These are phyloP conservation scores for Trogon surrucura DNA, from an alignment of 2,113 vertebrate species.

Conservation along the genomic window DNA sequence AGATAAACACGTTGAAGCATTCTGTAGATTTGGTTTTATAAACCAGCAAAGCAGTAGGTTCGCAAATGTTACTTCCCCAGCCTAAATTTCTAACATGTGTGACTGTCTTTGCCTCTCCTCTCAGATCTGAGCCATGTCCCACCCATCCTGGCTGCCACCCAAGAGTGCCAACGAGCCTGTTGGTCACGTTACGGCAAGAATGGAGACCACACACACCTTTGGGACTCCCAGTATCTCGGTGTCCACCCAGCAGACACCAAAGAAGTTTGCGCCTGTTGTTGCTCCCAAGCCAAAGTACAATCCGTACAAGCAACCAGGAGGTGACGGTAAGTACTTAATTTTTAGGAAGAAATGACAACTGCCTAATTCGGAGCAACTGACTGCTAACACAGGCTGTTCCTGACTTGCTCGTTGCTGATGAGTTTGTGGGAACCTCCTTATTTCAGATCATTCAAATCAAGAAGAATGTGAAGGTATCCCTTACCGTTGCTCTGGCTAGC, in stretches of 20 bases:
- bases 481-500: not conserved
- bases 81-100: rapidly evolving
- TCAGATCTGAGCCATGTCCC: constrained; percentile 81
- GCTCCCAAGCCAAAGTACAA: constrained; percentile 98
- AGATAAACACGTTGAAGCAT: not conserved
- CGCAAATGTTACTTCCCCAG: not conserved
- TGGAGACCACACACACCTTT: constrained; percentile 94
- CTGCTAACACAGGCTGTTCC: not conserved
- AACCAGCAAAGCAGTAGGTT: not conserved
- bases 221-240: constrained; percentile 92
- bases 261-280: constrained; percentile 94
- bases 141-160: constrained; percentile 85
- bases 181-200: constrained; percentile 90
- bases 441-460: not conserved
- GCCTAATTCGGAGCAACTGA: not conserved
- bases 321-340: constrained; percentile 73
- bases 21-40: not conserved
- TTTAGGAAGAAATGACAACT: not conserved
- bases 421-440: not conserved
- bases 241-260: constrained; percentile 92
- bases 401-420: not conserved
- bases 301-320: constrained; percentile 85
- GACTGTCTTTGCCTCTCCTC: not conserved
- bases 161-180: constrained; percentile 80
- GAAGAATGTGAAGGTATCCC: not conserved